These are phyloP conservation scores for Athalia circularis DNA, from an alignment of 2,888 invertebrate genomes.

Conservation along the genomic window DNA sequence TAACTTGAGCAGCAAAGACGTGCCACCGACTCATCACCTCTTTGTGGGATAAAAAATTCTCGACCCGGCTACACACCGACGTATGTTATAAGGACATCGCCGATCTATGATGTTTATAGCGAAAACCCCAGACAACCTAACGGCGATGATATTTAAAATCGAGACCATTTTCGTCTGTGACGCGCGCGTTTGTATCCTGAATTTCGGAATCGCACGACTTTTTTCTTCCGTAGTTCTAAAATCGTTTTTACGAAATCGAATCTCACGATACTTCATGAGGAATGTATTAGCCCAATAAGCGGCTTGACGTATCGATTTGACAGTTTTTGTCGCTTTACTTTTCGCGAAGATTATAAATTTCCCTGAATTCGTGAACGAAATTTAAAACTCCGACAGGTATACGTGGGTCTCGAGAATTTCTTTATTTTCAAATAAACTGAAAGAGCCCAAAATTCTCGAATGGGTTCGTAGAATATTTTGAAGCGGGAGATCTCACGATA, in stretches of 20 bases:
- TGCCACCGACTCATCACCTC: background rate
- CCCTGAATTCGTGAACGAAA: too few relatives aligned
- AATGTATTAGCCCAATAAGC: too few relatives aligned
- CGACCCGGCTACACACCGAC: conserved; percentile 18
- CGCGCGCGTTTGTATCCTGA: background rate
- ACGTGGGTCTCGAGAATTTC: too few relatives aligned
- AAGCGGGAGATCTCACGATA: too few relatives aligned
- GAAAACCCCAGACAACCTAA: background rate
- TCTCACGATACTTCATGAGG: too few relatives aligned
- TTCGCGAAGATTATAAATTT: background rate
- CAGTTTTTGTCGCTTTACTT: background rate
- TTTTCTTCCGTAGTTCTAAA: too few relatives aligned
- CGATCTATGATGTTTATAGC: conserved; percentile 6
- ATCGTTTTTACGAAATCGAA: too few relatives aligned
- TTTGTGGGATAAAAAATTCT: conserved; percentile 3
- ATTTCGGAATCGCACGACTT: background rate
- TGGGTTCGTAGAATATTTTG: too few relatives aligned
- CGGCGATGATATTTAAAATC: background rate
- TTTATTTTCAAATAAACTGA: too few relatives aligned
- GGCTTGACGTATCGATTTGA: background rate
- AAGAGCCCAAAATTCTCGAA: too few relatives aligned
- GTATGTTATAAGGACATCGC: background rate
- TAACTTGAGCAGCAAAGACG: background rate
- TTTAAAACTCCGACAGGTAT: too few relatives aligned
- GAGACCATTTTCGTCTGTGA: too few relatives aligned